Conservation (phyloP, 2,113 vertebrate genomes). For the Martes martes region DNA sequence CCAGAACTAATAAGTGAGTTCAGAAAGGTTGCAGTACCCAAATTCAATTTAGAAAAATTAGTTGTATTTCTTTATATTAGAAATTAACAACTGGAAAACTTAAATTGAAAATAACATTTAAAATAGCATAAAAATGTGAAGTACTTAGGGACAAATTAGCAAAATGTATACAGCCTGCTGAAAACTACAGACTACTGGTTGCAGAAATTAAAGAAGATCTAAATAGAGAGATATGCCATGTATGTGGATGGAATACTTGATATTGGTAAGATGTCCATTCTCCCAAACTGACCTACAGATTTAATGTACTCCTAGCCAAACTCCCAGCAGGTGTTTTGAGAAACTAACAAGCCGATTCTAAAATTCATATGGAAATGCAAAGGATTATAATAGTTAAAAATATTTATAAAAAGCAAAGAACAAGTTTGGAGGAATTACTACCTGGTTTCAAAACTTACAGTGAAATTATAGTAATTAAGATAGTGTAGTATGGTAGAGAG, state of each 20-base stretch:
- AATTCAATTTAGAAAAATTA: neutral
- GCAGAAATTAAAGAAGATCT: neutral
- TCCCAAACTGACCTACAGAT: neutral
- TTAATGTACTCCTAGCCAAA: neutral
- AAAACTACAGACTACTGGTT: neutral
- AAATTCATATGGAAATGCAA: neutral
- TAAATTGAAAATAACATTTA: constrained; percentile 8
- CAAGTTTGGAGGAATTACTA: neutral
- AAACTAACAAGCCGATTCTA: neutral
- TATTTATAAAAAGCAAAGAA: neutral
- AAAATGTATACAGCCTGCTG: neutral
- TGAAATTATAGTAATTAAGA: neutral
- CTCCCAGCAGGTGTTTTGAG: neutral
- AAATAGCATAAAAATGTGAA: neutral
- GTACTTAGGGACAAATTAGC: neutral
- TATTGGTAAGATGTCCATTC: neutral
- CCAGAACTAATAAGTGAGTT: neutral
- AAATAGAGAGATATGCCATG: neutral
- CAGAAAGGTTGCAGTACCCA: neutral
- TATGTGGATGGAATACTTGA: neutral
- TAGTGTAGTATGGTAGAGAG: neutral
- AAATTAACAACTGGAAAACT: neutral
- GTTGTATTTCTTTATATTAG: neutral
- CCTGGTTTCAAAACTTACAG: neutral
- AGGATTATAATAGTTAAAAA: neutral